Percentiles rank a stretch among this genome's conserved stretches.
phyloP scores from a whole-genome alignment of 2,797 vertebrate genomes.

The Gallirallus australis region DNA sequence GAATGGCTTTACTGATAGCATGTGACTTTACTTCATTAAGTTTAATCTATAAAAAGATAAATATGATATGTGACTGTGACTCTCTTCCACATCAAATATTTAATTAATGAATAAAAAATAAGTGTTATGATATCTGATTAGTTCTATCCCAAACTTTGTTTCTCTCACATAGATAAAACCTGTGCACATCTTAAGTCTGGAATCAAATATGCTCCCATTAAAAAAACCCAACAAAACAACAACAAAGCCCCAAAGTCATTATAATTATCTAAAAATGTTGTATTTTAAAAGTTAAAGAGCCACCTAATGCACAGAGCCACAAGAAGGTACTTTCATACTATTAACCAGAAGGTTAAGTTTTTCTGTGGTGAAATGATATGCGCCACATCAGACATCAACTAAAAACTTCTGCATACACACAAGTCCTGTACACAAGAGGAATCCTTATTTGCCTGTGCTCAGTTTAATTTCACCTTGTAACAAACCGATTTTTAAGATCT shows the following conservation, averaged over 20 bases:
- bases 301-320: neutral
- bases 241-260: neutral
- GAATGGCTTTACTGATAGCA: neutral
- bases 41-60: neutral
- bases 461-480: neutral
- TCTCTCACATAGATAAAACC: neutral
- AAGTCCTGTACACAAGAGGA: accelerated
- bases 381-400: neutral
- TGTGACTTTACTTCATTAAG: neutral
- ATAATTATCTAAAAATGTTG: neutral
- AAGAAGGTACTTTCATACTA: neutral
- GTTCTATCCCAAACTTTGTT: neutral
- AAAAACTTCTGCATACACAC: neutral
- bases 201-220: neutral
- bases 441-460: neutral
- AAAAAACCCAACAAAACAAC: neutral
- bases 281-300: neutral
- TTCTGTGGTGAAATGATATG: neutral
- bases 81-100: neutral
- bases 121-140: neutral
- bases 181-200: neutral
- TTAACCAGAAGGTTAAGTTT: neutral
- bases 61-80: neutral
- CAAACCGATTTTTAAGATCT: neutral
- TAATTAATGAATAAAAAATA: neutral